Conservation (phyloP, 35 echinoderm and acorn worm species). For the Apostichopus japonicus region DNA sequence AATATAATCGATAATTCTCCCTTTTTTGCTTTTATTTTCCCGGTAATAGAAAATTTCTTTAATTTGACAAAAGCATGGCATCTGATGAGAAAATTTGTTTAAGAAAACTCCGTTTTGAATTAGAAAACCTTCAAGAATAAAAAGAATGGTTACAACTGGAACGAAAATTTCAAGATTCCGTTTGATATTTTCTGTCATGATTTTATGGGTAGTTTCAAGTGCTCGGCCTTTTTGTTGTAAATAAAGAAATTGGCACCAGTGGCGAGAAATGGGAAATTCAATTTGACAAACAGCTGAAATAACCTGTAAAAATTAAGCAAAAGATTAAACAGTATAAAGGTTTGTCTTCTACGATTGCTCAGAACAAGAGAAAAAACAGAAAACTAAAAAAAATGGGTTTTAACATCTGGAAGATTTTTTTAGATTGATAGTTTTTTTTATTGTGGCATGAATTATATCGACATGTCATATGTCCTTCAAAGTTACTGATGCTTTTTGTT, state of each 20-base stretch:
- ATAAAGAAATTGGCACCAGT: background rate
- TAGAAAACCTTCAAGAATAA: background rate
- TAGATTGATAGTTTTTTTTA: no score
- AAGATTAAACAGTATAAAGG: background rate
- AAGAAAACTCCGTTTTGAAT: background rate
- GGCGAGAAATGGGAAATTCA: background rate
- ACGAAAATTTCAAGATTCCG: background rate
- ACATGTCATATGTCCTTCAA: no score
- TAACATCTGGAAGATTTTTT: no score
- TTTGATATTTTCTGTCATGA: background rate
- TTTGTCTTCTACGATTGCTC: background rate
- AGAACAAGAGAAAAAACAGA: no score
- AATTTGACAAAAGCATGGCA: background rate
- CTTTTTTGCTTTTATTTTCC: background rate
- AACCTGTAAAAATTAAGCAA: background rate
- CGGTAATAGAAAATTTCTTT: background rate
- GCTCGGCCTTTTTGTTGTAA: no score
- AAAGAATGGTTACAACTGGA: background rate
- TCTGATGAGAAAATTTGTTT: background rate
- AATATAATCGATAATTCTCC: no score
- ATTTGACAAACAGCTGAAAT: background rate
- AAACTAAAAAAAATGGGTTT: no score
- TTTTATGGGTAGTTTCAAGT: background rate
- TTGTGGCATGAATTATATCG: no score
- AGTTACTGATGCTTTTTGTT: no score